Evolutionary conservation across 2,113 vertebrate species (phyloP).

Genomic region (Astur gentilis): DNA sequence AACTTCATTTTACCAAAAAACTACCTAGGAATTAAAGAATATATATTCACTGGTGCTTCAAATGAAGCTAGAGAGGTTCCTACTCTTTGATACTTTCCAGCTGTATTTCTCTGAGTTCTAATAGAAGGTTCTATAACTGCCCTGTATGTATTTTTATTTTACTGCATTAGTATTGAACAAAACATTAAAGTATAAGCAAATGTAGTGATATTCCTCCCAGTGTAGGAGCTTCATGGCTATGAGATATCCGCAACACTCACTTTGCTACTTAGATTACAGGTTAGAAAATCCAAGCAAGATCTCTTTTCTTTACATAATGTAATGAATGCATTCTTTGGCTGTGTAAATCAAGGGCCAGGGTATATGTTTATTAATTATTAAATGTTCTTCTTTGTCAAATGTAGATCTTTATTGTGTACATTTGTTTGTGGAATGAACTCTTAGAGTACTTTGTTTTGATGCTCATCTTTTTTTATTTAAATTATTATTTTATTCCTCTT

Average conservation of each 20-base stretch:
- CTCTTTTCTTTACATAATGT: background rate
- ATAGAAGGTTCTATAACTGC: background rate
- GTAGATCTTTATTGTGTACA: background rate
- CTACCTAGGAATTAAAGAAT: background rate
- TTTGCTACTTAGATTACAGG: background rate
- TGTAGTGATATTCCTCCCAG: background rate
- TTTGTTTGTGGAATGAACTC: background rate
- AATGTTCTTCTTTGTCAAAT: background rate
- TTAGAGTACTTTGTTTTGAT: background rate
- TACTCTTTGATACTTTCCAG: background rate
- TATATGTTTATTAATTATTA: background rate
- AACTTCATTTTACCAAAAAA: background rate
- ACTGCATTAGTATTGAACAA: background rate
- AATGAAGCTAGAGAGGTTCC: background rate
- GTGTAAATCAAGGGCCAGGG: background rate
- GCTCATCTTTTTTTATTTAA: background rate
- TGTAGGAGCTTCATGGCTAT: background rate
- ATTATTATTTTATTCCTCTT: background rate
- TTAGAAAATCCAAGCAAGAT: background rate
- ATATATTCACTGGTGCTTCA: background rate
- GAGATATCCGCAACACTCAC: background rate
- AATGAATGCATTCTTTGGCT: background rate
- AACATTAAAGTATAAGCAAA: background rate
- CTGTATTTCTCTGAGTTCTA: background rate
- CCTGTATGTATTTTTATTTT: background rate